Evolutionary conservation across 1,140 invertebrate species (phyloP).

Genomic region (Mylabris phalerata): DNA sequence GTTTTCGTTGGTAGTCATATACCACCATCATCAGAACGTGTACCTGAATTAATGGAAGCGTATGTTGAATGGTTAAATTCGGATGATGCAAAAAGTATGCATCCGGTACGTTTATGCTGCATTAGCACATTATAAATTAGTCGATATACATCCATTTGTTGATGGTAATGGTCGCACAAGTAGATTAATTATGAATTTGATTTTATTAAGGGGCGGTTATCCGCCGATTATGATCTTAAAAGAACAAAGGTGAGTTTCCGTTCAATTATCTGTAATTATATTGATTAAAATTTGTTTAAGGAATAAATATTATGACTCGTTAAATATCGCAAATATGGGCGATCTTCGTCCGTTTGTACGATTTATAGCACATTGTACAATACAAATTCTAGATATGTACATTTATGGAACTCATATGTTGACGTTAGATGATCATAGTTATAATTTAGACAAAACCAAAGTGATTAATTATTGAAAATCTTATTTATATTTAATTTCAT

Average conservation of each 20-base stretch:
- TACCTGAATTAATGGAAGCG: constrained; percentile 76
- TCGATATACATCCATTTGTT: constrained; percentile 88
- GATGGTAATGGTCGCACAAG: constrained; percentile 95
- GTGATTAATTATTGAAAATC: background rate
- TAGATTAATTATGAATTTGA: constrained; percentile 90
- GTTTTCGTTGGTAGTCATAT: constrained; percentile 87
- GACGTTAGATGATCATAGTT: constrained; percentile 22
- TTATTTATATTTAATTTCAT: no score
- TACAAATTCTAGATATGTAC: constrained; percentile 89
- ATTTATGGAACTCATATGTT: constrained; percentile 63
- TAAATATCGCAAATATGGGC: constrained; percentile 86
- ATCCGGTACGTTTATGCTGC: constrained; percentile 90
- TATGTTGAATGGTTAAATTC: constrained; percentile 89
- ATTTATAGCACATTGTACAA: constrained; percentile 92
- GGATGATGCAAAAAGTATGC: constrained; percentile 71
- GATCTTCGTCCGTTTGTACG: constrained; percentile 89
- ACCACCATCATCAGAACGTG: constrained; percentile 75
- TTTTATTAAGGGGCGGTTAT: constrained; percentile 96
- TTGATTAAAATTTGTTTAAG: constrained; percentile 28
- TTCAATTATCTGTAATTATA: no score
- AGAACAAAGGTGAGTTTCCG: constrained; percentile 60
- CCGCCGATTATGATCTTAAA: constrained; percentile 93
- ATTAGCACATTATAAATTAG: constrained; percentile 92
- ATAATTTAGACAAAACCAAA: background rate
- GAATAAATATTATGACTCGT: constrained; percentile 75